A percentile compares a stretch with the other conserved stretches of the same genome.
Conservation (phyloP, 2,797 vertebrate species). For the Gymnothorax javanicus region DNA sequence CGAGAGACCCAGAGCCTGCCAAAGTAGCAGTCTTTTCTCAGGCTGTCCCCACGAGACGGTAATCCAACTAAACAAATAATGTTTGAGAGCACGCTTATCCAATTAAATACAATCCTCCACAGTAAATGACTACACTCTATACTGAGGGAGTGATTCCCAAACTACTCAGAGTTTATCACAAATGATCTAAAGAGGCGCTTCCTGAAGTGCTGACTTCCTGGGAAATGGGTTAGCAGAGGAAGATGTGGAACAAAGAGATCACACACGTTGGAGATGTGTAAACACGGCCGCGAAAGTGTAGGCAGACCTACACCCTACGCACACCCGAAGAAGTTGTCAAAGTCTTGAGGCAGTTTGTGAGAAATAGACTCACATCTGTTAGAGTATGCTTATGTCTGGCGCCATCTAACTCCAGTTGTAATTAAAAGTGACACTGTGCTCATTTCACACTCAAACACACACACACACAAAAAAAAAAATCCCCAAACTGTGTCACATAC, state of each 20-base stretch:
- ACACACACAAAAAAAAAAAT: neutral
- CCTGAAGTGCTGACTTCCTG: neutral
- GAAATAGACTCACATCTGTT: neutral
- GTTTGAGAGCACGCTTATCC: slow-evolving; percentile 1
- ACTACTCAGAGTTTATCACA: neutral
- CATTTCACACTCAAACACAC: neutral
- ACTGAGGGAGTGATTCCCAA: neutral
- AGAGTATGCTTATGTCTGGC: neutral
- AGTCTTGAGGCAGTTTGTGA: neutral
- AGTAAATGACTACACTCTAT: neutral
- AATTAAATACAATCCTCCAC: neutral
- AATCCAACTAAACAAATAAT: neutral
- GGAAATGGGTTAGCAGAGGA: neutral
- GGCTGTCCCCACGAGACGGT: neutral
- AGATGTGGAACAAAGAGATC: neutral
- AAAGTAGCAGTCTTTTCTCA: neutral
- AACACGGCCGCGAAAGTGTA: neutral
- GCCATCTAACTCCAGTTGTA: neutral
- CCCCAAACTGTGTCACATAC: neutral
- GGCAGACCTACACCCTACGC: neutral
- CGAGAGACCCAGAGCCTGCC: neutral
- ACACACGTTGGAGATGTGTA: neutral
- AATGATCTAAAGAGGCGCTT: neutral
- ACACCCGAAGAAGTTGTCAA: neutral
- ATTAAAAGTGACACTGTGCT: neutral